Base-by-base conservation (phyloP, 2,888 invertebrate genomes). In the Mylabris sibirica region DNA sequence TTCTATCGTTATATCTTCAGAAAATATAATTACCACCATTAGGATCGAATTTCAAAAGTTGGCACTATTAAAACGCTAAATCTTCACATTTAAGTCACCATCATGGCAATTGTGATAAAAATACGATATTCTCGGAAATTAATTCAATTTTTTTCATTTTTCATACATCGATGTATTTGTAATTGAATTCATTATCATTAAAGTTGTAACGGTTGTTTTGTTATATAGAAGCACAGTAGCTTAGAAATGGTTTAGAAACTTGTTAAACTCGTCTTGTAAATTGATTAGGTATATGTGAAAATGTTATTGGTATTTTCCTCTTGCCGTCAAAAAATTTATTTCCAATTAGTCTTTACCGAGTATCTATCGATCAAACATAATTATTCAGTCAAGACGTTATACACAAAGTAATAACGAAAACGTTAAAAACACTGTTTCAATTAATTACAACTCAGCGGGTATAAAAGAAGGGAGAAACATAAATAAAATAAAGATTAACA, bases 401-500 rank as follows among this genome's bases (percentile, higher is more conserved):
- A 22, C 60, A 38, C 34, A n/a, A n/a, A 38, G 38, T 38, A 61
- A 38, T 61, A 61, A 61, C 61, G 61, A 38, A 61, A 61, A 61
- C 11, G 61, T 38, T 61, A 61, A 61, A 35, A 61, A 61, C 61
- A 61, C 61, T 61, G 61, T 61, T 61, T 38, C 61, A 61, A 61
- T 61, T 61, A 61, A 61, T 61, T 61, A 61, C n/a, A 41, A 38
- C 38, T 24, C 61, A 61, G 61, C 61, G 61, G 61, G 61, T 38
- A 30, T 6, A 4, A 17, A 44, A 17, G 38, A 17, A 44, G 41
- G 41, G 41, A 41, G 35, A 11, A 12, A 30, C 2, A 30, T n/a
- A 30, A 59, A 24, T 8, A 24, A 26, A 12, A n/a, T 11, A 61
- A 38, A 41, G 61, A 61, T 61, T 61, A 61, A 61, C 61, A 61